These are phyloP conservation scores for Tympanuchus pallidicinctus DNA, from an alignment of 2,113 vertebrate species.

Conservation along the genomic window DNA sequence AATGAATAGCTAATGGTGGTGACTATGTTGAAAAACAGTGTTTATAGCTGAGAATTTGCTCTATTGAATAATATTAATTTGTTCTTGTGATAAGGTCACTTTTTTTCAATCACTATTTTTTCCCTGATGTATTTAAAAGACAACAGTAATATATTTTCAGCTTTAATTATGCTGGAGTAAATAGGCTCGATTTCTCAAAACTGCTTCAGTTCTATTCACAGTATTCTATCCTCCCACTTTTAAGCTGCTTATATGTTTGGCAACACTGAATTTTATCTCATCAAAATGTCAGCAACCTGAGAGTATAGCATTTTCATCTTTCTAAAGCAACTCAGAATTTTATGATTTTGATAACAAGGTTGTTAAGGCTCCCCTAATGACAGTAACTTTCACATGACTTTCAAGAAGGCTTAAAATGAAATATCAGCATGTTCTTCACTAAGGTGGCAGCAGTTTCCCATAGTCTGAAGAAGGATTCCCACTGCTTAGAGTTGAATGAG, in stretches of 20 bases:
- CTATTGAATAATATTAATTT: neutral
- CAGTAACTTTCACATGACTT: neutral
- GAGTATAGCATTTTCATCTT: neutral
- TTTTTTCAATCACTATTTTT: neutral
- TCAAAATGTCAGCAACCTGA: neutral
- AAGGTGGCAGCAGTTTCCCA: neutral
- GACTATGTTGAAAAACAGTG: neutral
- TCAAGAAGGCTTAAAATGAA: neutral
- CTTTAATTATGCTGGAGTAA: neutral
- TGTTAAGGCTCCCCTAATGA: neutral
- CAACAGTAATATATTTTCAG: neutral
- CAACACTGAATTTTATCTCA: neutral
- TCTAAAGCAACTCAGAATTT: neutral
- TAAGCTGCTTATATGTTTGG: neutral
- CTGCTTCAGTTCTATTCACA: neutral
- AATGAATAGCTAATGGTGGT: neutral
- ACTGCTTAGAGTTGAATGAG: neutral
- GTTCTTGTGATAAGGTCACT: neutral
- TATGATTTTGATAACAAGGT: neutral
- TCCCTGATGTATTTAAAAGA: neutral
- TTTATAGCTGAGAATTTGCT: neutral
- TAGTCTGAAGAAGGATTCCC: neutral
- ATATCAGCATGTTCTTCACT: neutral
- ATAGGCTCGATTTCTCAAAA: rapidly evolving
- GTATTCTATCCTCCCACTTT: neutral